These are phyloP conservation scores for Gari tellinella DNA, from an alignment of 2,888 invertebrate species.

Conservation along the genomic window DNA sequence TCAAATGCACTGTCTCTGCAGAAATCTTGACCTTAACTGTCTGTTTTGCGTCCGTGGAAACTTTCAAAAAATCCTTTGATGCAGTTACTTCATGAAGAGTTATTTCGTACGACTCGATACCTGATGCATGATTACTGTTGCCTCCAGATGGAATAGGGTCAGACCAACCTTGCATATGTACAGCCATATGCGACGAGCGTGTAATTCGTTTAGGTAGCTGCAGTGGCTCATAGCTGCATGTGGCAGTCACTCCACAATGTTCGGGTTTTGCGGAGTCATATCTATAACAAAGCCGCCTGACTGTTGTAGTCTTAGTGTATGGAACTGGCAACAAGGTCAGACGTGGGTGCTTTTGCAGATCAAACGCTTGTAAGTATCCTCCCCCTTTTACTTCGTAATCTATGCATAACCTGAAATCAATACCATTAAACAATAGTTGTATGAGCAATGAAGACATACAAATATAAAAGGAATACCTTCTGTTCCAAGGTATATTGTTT, in stretches of 20 bases:
- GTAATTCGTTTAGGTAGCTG: constrained; percentile 28
- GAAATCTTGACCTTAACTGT: background rate
- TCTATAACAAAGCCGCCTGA: constrained; percentile 34
- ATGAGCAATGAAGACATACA: too few species aligned
- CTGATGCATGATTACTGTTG: constrained; percentile 38
- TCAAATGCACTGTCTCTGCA: background rate
- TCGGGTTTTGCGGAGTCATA: constrained; percentile 26
- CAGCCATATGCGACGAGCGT: constrained; percentile 18
- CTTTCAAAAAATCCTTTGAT: constrained; percentile 2
- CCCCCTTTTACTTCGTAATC: constrained; percentile 38
- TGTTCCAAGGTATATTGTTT: too few species aligned
- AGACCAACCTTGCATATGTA: constrained; percentile 52
- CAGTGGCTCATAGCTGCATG: constrained; percentile 43
- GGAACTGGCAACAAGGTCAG: background rate
- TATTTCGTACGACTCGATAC: constrained; percentile 44
- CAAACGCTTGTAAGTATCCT: constrained; percentile 34
- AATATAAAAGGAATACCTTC: too few species aligned
- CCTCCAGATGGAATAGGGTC: constrained; percentile 54
- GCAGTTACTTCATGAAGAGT: constrained; percentile 18
- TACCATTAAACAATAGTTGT: too few species aligned
- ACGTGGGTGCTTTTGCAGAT: background rate
- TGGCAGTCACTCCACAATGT: constrained; percentile 5
- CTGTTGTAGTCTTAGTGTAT: constrained; percentile 10
- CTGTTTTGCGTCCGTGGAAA: background rate
- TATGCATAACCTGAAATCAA: constrained; percentile 34